Evolutionary conservation across 2,113 vertebrate species (phyloP).

Genomic region (Brachyistius frenatus): DNA sequence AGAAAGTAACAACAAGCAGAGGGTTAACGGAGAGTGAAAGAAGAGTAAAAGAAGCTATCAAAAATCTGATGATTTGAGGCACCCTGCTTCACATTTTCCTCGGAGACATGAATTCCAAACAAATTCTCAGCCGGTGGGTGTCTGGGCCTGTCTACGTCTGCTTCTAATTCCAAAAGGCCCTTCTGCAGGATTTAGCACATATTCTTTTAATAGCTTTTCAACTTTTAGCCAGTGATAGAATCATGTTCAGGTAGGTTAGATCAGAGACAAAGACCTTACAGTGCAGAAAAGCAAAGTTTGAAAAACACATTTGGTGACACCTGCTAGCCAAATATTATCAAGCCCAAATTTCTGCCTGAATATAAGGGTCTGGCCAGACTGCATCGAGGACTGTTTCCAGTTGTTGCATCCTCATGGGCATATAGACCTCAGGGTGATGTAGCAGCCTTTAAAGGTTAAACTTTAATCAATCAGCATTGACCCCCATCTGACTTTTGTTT

Average conservation of each 20-base stretch:
- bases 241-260: conserved; percentile 2
- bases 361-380: too few relatives aligned
- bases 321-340: too few relatives aligned
- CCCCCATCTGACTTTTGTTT: too few relatives aligned
- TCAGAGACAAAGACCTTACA: too few relatives aligned
- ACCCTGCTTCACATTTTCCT: conserved; percentile 84
- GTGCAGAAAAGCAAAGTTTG: conserved; percentile 1
- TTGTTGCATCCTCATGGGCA: too few relatives aligned
- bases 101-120: conserved; percentile 91
- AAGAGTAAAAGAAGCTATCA: conserved; percentile 46
- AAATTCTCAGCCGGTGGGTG: conserved; percentile 85
- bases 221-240: conserved; percentile 27
- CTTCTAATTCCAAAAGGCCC: conserved; percentile 83
- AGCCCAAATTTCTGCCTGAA: too few relatives aligned
- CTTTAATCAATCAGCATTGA: too few relatives aligned
- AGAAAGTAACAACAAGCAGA: background rate
- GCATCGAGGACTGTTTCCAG: too few relatives aligned
- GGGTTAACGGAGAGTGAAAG: background rate
- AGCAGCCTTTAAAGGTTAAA: too few relatives aligned
- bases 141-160: conserved; percentile 85
- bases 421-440: too few relatives aligned
- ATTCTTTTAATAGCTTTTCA: conserved; percentile 65
- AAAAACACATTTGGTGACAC: conserved; percentile 1
- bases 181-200: conserved; percentile 82
- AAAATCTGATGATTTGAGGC: conserved; percentile 71